phyloP scores from a whole-genome alignment of 2,797 vertebrate genomes.

The Gambelia wislizenii region DNA sequence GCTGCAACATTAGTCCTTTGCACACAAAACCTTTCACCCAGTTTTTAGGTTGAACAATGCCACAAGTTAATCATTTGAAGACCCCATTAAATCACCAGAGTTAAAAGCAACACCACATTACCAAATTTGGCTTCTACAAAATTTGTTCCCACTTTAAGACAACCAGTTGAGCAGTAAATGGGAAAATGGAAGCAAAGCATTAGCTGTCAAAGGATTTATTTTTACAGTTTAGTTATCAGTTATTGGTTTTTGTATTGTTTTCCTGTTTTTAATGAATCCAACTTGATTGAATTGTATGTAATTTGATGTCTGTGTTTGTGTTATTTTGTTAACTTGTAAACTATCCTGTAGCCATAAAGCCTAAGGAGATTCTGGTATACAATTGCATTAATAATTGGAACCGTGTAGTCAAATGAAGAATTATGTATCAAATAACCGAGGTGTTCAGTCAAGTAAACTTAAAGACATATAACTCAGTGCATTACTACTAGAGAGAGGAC shows the following conservation, averaged over 20 bases:
- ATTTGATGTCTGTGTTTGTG: background rate
- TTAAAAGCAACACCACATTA: background rate
- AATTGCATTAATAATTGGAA: background rate
- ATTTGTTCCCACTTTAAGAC: background rate
- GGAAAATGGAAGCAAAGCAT: background rate
- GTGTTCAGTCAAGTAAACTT: background rate
- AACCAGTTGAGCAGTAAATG: background rate
- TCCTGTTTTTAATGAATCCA: background rate
- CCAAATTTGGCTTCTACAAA: background rate
- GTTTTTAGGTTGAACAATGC: too few relatives aligned
- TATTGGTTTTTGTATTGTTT: background rate
- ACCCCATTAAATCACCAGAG: background rate
- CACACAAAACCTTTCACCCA: background rate
- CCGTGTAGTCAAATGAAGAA: background rate
- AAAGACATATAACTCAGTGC: background rate
- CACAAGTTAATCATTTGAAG: too few relatives aligned
- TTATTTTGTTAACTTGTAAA: background rate
- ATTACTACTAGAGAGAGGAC: background rate
- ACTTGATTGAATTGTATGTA: background rate
- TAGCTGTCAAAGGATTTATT: background rate
- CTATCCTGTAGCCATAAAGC: background rate
- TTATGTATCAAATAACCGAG: background rate
- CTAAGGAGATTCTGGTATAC: background rate
- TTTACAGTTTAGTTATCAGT: background rate
- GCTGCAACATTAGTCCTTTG: background rate